Percentiles rank a stretch among this genome's conserved stretches.
These are phyloP conservation scores for Nomada goodeniana DNA, from an alignment of 2,888 invertebrate genomes.

Conservation along the genomic window DNA sequence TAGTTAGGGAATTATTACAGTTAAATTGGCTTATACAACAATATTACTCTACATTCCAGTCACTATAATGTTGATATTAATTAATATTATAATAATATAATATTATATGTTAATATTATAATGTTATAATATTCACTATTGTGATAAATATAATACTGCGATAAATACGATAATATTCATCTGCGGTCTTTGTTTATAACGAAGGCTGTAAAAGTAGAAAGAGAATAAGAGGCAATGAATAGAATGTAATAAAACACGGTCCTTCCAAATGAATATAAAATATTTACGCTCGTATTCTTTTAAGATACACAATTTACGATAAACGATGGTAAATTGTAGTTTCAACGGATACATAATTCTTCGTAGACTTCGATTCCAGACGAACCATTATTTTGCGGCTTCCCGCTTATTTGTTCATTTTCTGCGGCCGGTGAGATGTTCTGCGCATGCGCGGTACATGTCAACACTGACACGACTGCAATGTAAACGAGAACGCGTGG, in stretches of 20 bases:
- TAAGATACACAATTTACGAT: not conserved
- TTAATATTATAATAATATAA: not conserved
- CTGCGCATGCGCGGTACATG: slow-evolving; percentile 67
- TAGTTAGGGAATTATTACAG: slow-evolving; percentile 16
- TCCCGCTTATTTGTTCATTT: slow-evolving; percentile 53
- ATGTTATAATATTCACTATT: too few species aligned
- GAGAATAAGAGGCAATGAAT: not conserved
- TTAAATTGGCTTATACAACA: too few species aligned
- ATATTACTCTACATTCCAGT: too few species aligned
- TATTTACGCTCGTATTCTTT: not conserved
- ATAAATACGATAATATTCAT: too few species aligned
- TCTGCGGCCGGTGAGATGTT: slow-evolving; percentile 24
- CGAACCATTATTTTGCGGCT: slow-evolving; percentile 37
- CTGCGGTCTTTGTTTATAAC: not conserved
- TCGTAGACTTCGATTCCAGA: slow-evolving; percentile 59
- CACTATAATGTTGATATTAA: too few species aligned
- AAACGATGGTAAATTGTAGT: not conserved
- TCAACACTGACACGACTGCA: slow-evolving; percentile 63
- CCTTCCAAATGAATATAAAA: not conserved
- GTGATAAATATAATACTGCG: too few species aligned
- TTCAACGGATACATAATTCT: slow-evolving; percentile 75
- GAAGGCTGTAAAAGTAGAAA: not conserved
- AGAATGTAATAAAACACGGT: not conserved
- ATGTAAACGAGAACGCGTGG: slow-evolving; percentile 50
- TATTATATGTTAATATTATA: too few species aligned